Evolutionary conservation across 37 sponge, comb jelly and placozoan species (phyloP).

Genomic region (Geodia barretti): DNA sequence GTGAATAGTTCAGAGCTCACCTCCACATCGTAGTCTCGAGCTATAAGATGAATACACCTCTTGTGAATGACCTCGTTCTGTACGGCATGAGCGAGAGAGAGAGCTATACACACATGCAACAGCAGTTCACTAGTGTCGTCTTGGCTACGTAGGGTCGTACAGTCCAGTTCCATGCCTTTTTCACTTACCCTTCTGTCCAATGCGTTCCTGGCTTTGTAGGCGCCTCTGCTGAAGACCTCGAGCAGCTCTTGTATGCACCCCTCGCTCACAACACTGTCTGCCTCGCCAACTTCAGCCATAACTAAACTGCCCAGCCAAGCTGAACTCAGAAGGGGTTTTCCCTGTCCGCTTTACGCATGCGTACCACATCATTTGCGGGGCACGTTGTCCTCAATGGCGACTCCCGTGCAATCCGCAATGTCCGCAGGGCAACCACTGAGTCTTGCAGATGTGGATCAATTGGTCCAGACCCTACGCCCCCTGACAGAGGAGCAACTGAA

Average conservation of each 20-base stretch:
- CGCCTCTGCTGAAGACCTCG: conserved; percentile 50
- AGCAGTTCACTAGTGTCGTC: not conserved
- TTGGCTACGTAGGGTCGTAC: not conserved
- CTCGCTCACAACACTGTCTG: conserved; percentile 40
- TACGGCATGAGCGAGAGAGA: not conserved
- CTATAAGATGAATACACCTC: conserved; percentile 65
- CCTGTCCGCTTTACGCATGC: too few relatives aligned
- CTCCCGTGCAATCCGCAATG: too few relatives aligned
- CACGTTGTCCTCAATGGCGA: too few relatives aligned
- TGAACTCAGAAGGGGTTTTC: too few relatives aligned
- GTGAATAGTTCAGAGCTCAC: conserved; percentile 12
- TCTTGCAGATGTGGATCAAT: too few relatives aligned
- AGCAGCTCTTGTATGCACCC: conserved; percentile 67
- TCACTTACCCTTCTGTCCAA: conserved; percentile 55
- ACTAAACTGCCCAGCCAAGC: too few relatives aligned
- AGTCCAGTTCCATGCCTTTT: not conserved
- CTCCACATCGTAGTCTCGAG: conserved; percentile 66
- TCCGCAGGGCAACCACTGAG: too few relatives aligned
- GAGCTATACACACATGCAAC: not conserved
- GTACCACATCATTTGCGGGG: too few relatives aligned
- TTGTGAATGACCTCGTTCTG: conserved; percentile 72
- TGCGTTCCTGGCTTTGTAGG: conserved; percentile 52
- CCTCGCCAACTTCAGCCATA: not conserved
- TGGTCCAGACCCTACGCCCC: too few relatives aligned
- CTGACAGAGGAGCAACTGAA: too few relatives aligned